Evolutionary conservation across 2,888 invertebrate species (phyloP).

Genomic region (Eupithecia exiguata): DNA sequence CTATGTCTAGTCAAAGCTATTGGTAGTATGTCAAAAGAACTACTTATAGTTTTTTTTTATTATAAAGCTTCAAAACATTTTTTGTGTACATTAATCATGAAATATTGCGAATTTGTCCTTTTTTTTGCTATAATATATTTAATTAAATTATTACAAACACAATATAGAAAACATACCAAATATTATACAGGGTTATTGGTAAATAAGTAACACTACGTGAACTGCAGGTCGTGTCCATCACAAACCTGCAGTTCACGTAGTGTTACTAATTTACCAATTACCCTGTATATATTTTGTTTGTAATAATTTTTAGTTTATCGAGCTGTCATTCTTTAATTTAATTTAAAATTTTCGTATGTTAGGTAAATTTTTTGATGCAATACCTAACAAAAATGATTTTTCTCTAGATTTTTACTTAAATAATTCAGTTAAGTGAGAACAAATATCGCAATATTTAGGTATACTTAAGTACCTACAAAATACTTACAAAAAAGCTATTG

Average conservation of each 20-base stretch:
- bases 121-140: neutral
- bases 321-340: neutral
- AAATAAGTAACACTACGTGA: no score
- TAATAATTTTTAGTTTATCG: neutral
- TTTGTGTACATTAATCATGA: slow-evolving; percentile 3
- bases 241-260: no score
- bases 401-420: neutral
- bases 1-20: slow-evolving; percentile 82
- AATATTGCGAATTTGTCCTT: slow-evolving; percentile 16
- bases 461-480: neutral
- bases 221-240: no score
- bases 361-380: neutral
- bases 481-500: slow-evolving; percentile 16
- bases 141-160: no score
- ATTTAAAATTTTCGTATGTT: no score
- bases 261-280: no score
- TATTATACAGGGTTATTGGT: no score
- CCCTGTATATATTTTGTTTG: neutral
- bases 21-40: slow-evolving; percentile 69
- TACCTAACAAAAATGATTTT: neutral
- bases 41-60: slow-evolving; percentile 56
- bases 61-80: slow-evolving; percentile 26
- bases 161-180: no score
- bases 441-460: slow-evolving; percentile 18
- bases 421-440: neutral